Base-by-base conservation (phyloP, 2,797 vertebrate genomes). In the Crypturellus tataupa region DNA sequence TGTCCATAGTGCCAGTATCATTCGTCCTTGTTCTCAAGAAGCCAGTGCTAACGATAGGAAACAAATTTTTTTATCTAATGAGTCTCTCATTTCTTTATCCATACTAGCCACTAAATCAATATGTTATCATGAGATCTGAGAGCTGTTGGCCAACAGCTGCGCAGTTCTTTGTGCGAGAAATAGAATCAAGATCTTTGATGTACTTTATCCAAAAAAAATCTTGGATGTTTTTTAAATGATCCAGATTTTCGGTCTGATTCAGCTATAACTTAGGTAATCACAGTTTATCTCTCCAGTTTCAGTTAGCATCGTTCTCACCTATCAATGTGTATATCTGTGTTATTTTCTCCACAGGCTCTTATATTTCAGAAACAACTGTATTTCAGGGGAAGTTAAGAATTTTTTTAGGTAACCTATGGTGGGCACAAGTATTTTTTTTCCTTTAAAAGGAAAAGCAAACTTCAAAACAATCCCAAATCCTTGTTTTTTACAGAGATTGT, bases 51-150 rank as follows among this genome's bases (percentile, higher is more conserved):
- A 91, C 68, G 44, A 71, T 49, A 88, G 68, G 65, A 90, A 91
- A 47, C 70, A 39, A 64, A 84, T 86, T 73, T 93, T 37, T 93
- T 92, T 89, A 84, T 83, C 78, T 91, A 39, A 64, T 88, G 83
- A 11, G 1, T 79, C 60, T 86, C 73, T 56, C 63, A 60, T 89
- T 79, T 87, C 93, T 90, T 86, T 73, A 63, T 49, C 59, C 70
- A 53, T 27, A 24, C 14, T 76, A 79, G 83, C 49, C 29, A 58
- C 60, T 95, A 92, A 84, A 92, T 92, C 83, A 88, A 53, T 92
- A 47, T 39, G 59, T 81, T 77, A 88, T 86, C 47, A 62, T 46
- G 58, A 90, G 33, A 13, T 67, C 77, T 93, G 70, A 88, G 70
- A 70, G 77, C 70, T 95, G 58, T 75, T 79, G 84, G 85, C 33